Percentiles rank a stretch among this genome's conserved stretches.
These are phyloP conservation scores for Anolis sagrei DNA, from an alignment of 2,113 vertebrate species.

Conservation along the genomic window DNA sequence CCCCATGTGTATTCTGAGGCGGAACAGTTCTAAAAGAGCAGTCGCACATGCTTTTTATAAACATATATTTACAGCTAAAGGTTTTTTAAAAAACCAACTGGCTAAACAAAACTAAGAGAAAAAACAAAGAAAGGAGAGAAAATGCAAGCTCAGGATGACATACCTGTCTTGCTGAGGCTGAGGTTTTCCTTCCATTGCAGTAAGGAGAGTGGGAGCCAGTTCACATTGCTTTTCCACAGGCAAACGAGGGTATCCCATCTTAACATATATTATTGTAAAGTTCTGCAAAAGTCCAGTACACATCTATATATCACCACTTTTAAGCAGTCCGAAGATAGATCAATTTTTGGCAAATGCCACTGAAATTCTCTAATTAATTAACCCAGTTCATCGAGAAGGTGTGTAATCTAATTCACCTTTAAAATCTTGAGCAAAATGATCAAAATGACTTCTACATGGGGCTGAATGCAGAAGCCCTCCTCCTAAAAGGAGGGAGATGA, in stretches of 20 bases:
- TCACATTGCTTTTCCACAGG: slow-evolving; percentile 96
- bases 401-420: neutral
- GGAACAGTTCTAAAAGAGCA: neutral
- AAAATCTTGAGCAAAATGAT: neutral
- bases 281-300: slow-evolving; percentile 80
- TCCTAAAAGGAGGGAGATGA: neutral
- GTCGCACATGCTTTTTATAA: neutral
- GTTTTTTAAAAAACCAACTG: neutral
- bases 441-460: neutral
- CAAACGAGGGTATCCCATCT: slow-evolving; percentile 97
- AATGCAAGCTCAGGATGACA: slow-evolving; percentile 7
- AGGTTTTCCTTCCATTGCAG: slow-evolving; percentile 97
- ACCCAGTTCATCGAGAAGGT: neutral
- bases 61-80: neutral
- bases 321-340: neutral
- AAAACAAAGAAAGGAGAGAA: neutral
- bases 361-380: neutral
- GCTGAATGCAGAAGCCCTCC: neutral
- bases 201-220: slow-evolving; percentile 95
- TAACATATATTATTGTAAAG: slow-evolving; percentile 99
- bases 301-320: neutral
- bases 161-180: slow-evolving; percentile 98
- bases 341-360: neutral
- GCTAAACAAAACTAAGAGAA: neutral
- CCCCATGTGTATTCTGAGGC: neutral